Percentiles rank a stretch among this genome's conserved stretches.
These are phyloP conservation scores for Psettodes erumei DNA, from an alignment of 2,113 vertebrate species.

Conservation along the genomic window DNA sequence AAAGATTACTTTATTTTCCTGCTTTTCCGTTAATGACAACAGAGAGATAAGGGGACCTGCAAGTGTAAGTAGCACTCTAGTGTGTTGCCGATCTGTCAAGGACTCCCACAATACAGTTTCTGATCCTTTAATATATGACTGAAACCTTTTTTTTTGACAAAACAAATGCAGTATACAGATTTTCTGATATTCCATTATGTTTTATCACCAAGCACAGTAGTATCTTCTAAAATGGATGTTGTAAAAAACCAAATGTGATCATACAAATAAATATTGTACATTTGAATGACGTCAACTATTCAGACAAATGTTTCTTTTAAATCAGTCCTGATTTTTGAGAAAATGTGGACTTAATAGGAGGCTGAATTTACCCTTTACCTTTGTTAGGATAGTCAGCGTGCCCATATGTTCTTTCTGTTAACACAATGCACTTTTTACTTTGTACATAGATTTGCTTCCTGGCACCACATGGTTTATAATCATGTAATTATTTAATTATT, in stretches of 20 bases:
- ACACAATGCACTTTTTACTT: constrained; percentile 78
- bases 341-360: constrained; percentile 22
- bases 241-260: constrained; percentile 50
- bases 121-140: constrained; percentile 1
- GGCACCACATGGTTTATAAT: constrained; percentile 66
- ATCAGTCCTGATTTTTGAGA: constrained; percentile 9
- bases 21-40: constrained; percentile 33
- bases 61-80: constrained; percentile 24
- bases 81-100: constrained; percentile 19
- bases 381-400: constrained; percentile 28
- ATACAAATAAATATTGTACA: constrained; percentile 63
- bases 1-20: constrained; percentile 36
- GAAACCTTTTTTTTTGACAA: constrained; percentile 31
- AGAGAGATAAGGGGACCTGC: constrained; percentile 8
- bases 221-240: constrained; percentile 46
- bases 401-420: constrained; percentile 58
- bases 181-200: constrained; percentile 16
- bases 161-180: constrained; percentile 41
- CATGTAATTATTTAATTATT: constrained; percentile 76
- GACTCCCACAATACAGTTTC: background rate
- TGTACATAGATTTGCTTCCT: constrained; percentile 71
- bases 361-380: constrained; percentile 24
- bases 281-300: constrained; percentile 35
- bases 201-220: constrained; percentile 49
- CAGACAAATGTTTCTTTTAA: constrained; percentile 31